These are phyloP conservation scores for Brachyptera putata DNA, from an alignment of 2,888 invertebrate species.

Conservation along the genomic window DNA sequence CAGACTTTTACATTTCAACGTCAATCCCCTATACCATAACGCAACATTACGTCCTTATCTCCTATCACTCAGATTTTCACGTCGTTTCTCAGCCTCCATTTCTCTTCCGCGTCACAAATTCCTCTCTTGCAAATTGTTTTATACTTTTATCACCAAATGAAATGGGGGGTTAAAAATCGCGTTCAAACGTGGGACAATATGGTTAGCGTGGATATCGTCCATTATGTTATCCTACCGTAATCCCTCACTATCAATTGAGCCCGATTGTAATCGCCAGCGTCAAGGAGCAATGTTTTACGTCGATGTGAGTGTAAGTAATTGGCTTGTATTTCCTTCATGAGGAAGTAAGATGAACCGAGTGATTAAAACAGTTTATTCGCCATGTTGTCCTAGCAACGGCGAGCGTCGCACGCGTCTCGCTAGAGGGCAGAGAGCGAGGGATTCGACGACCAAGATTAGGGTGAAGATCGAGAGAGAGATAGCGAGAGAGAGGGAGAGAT, in stretches of 20 bases:
- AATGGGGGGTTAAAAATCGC: neutral
- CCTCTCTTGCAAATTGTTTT: neutral
- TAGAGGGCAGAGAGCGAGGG: constrained; percentile 1
- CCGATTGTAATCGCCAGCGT: too few relatives aligned
- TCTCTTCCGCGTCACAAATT: neutral
- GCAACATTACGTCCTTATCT: neutral
- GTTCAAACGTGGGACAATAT: too few relatives aligned
- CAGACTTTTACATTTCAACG: neutral
- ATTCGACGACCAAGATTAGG: neutral
- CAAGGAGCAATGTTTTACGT: neutral
- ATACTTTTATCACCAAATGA: neutral
- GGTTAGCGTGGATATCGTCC: too few relatives aligned
- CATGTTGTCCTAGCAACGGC: neutral
- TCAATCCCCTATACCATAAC: neutral
- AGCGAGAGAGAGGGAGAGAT: too few relatives aligned
- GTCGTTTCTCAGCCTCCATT: neutral
- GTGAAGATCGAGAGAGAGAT: too few relatives aligned
- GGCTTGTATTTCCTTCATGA: neutral
- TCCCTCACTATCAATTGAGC: too few relatives aligned
- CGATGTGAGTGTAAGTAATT: neutral
- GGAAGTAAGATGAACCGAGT: neutral
- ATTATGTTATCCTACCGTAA: too few relatives aligned
- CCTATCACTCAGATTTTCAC: neutral
- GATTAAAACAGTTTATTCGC: neutral
- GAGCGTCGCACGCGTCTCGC: neutral